phyloP scores from a whole-genome alignment of 2,888 invertebrate species.

The Pogonocherus hispidulus region DNA sequence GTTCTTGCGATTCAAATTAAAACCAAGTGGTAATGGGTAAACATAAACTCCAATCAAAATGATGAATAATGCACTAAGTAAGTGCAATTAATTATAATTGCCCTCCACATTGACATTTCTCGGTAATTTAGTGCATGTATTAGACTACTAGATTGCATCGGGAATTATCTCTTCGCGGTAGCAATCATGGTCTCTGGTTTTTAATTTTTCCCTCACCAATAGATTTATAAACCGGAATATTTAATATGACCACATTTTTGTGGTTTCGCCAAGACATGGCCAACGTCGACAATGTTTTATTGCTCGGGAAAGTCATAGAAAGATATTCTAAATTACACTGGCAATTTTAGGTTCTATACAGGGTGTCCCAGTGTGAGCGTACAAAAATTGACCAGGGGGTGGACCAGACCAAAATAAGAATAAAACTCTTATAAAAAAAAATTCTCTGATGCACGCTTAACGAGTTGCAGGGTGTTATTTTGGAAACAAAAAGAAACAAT shows the following conservation, averaged over 20 bases:
- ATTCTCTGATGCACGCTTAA: too few species aligned
- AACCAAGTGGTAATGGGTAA: constrained; percentile 8
- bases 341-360: too few species aligned
- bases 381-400: too few species aligned
- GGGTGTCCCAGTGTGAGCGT: too few species aligned
- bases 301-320: background rate
- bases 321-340: too few species aligned
- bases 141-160: constrained; percentile 14
- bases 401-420: too few species aligned
- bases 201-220: constrained; percentile 1
- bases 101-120: constrained; percentile 13
- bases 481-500: too few species aligned
- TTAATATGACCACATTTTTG: constrained; percentile 20
- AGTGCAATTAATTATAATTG: constrained; percentile 18
- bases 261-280: background rate
- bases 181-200: too few species aligned
- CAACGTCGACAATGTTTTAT: background rate
- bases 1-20: constrained; percentile 13
- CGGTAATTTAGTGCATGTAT: constrained; percentile 8
- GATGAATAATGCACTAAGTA: constrained; percentile 22
- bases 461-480: too few species aligned
- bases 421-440: too few species aligned
- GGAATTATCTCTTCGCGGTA: constrained; percentile 12
- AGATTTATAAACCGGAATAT: constrained; percentile 13
- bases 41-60: constrained; percentile 7